A percentile compares a stretch with the other conserved stretches of the same genome.
These are phyloP conservation scores for Mareca strepera DNA, from an alignment of 2,797 vertebrate species.

Conservation along the genomic window DNA sequence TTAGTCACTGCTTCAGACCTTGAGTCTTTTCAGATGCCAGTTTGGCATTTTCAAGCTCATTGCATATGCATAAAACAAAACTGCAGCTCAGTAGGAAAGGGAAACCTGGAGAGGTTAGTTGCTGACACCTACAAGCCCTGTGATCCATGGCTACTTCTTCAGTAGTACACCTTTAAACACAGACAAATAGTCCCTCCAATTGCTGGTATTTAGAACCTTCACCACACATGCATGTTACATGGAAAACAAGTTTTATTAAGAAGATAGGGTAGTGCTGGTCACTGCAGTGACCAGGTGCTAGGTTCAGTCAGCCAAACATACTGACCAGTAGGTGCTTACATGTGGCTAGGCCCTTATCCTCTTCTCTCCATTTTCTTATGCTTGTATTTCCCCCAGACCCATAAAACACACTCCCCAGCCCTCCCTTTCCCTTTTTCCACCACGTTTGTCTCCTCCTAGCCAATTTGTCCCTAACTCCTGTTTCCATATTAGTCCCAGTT, in stretches of 20 bases:
- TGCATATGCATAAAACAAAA: background rate
- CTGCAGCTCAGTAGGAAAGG: background rate
- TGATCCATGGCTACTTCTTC: background rate
- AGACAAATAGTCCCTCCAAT: background rate
- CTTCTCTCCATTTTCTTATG: background rate
- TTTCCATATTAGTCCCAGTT: background rate
- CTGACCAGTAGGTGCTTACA: background rate
- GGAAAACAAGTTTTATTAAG: background rate
- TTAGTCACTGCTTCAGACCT: too few species aligned
- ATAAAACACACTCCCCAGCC: background rate
- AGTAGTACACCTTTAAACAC: background rate
- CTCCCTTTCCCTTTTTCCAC: background rate
- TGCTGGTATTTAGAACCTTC: background rate
- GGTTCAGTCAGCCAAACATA: background rate
- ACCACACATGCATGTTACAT: background rate
- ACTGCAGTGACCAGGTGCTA: background rate
- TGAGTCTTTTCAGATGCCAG: too few species aligned
- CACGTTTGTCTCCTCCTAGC: accelerated
- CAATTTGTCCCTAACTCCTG: background rate
- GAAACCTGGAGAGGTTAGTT: background rate
- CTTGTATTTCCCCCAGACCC: background rate
- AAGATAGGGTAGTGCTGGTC: background rate
- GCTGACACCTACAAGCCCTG: accelerated
- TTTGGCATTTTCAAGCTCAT: background rate
- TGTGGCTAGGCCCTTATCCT: background rate